Base-by-base conservation (phyloP, 2,888 invertebrate species). In the Drosophila aldrichi region DNA sequence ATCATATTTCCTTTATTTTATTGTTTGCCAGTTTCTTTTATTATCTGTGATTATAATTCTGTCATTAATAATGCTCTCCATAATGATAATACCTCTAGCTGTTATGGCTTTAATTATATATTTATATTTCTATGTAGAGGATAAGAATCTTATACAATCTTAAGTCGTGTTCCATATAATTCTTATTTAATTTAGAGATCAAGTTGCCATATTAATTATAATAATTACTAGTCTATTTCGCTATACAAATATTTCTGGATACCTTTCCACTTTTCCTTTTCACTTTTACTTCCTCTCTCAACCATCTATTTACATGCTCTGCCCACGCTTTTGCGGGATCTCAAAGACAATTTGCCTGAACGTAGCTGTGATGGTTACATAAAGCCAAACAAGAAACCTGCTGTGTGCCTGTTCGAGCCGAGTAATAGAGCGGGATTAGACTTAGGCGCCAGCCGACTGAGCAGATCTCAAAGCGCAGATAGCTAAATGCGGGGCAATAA, bases 361-460 rank as follows among this genome's bases (percentile, higher is more conserved):
- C 36, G 25, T 20, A 18, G 29, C 52, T 34, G 10, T 12, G 36
- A 41, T 18, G 34, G 60, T 81, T 79, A 54, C 74, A 70, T 70
- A 81, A 77, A 46, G 18, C 12, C 36, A 12, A 48, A 43, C 51
- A 34, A 64, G 40, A 81, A 79, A 81, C 74, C 78, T 73, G 81
- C 72, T 77, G 57, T 2, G 60, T 70, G 59, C 70, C 70, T 66
- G 66, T 34, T 62, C 64, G 58, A 54, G 25, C 63, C 61, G 41
- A 48, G 51, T 77, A 65, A 79, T 67, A 74, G 64, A 77, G 51
- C 74, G 59, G 74, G 74, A 77, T 70, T 67, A 77, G 51, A 20
- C 46, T 57, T 67, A 76, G 65, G 66, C 77, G 77, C 77, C 76
- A 77, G 64, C 22, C 22, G 25, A 68, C 62, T 78, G 51, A 44